Conservation (phyloP, 2,888 invertebrate genomes). For the Hydroisotoma schaefferi region DNA sequence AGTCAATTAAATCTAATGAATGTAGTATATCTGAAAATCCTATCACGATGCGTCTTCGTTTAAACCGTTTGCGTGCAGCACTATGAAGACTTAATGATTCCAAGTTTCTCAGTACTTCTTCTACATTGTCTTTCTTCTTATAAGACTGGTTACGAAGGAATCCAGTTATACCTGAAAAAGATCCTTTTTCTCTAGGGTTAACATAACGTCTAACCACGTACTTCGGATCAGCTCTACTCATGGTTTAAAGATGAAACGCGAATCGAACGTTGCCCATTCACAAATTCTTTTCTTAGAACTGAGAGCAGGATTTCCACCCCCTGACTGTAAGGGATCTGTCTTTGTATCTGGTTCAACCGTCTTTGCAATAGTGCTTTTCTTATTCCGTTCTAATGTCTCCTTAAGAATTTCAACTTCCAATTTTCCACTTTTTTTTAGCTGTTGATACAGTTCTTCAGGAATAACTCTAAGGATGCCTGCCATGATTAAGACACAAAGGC, state of each 20-base stretch:
- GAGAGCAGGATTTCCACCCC: too few relatives aligned
- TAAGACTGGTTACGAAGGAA: slow-evolving; percentile 6
- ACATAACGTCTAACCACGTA: too few relatives aligned
- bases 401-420: not conserved
- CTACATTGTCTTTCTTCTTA: slow-evolving; percentile 2
- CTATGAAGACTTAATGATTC: slow-evolving; percentile 6
- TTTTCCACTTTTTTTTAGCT: not conserved
- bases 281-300: too few relatives aligned
- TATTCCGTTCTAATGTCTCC: not conserved
- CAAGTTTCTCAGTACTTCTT: not conserved
- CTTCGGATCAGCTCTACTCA: too few relatives aligned
- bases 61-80: slow-evolving; percentile 3
- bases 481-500: not conserved
- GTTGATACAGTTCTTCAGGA: not conserved
- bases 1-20: slow-evolving; percentile 11
- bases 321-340: too few relatives aligned
- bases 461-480: not conserved
- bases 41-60: slow-evolving; percentile 1
- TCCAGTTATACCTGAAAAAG: not conserved
- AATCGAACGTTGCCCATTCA: too few relatives aligned
- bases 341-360: too few relatives aligned
- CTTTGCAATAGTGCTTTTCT: too few relatives aligned
- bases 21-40: slow-evolving; percentile 1
- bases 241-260: too few relatives aligned
- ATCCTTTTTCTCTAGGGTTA: not conserved